phyloP scores from a whole-genome alignment of 1,140 invertebrate genomes.

The Macrostomum lignano region DNA sequence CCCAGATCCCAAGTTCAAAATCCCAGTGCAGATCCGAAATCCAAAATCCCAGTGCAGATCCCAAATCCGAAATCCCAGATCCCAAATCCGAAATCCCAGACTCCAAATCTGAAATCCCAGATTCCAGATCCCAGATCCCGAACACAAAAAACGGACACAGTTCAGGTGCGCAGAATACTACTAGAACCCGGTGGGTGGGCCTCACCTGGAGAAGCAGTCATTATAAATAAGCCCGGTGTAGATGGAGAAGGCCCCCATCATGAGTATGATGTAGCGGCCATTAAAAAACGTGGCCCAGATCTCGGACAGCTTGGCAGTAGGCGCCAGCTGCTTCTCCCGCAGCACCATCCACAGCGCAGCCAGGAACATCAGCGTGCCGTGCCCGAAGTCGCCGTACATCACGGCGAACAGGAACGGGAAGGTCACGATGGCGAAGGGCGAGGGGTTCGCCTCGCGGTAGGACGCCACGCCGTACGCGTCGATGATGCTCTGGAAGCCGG shows the following conservation, averaged over 20 bases:
- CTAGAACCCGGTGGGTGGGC: no score
- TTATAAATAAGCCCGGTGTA: slow-evolving; percentile 95
- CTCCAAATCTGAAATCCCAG: no score
- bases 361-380: slow-evolving; percentile 41
- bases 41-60: no score
- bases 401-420: slow-evolving; percentile 90
- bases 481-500: slow-evolving; percentile 72
- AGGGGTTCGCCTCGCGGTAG: slow-evolving; percentile 80
- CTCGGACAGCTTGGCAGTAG: no score
- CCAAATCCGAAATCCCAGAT: no score
- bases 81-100: no score
- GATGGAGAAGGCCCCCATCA: slow-evolving; percentile 87
- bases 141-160: no score
- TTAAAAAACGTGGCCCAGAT: slow-evolving; percentile 90
- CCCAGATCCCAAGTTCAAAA: no score
- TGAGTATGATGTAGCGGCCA: slow-evolving; percentile 76
- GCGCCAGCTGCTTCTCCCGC: slow-evolving; percentile 25
- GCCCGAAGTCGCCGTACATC: slow-evolving; percentile 89
- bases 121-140: no score
- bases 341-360: slow-evolving; percentile 36
- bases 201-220: slow-evolving; percentile 75
- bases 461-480: slow-evolving; percentile 77
- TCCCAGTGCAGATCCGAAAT: no score
- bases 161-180: no score
- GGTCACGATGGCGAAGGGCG: slow-evolving; percentile 69